Percentiles rank a stretch among this genome's conserved stretches.
These are phyloP conservation scores for Larimichthys crocea DNA, from an alignment of 2,113 vertebrate genomes.

Conservation along the genomic window DNA sequence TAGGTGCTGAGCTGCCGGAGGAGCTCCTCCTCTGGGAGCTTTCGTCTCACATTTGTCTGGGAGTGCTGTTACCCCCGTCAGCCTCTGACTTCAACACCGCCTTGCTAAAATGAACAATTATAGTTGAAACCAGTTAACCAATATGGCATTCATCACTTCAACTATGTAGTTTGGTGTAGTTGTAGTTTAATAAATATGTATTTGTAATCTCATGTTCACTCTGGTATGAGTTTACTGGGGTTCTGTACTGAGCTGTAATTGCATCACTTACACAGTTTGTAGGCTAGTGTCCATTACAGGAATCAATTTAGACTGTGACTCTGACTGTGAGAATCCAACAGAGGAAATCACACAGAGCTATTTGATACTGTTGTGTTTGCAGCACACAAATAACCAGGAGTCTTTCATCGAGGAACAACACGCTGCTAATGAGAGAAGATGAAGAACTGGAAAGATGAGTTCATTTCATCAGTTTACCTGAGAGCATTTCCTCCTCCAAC, in stretches of 20 bases:
- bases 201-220: not conserved
- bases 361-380: not conserved
- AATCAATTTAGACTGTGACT: constrained; percentile 23
- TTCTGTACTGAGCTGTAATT: not conserved
- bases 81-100: constrained; percentile 11
- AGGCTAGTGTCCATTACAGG: not conserved
- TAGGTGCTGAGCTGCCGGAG: constrained; percentile 3
- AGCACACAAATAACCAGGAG: not conserved
- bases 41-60: constrained; percentile 4
- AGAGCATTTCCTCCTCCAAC: too few relatives aligned
- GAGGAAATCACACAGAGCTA: not conserved
- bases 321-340: not conserved
- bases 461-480: too few relatives aligned
- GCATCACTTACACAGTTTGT: constrained; percentile 17
- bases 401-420: not conserved
- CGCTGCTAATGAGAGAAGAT: too few relatives aligned
- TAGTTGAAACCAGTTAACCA: not conserved
- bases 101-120: not conserved
- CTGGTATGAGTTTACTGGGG: not conserved
- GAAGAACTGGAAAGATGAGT: too few relatives aligned
- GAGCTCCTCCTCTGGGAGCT: constrained; percentile 25
- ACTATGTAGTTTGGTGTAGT: not conserved
- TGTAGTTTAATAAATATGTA: not conserved
- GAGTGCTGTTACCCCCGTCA: constrained; percentile 13
- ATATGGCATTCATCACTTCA: not conserved